Percentiles rank a stretch among this genome's conserved stretches.
Evolutionary conservation across 2,797 vertebrate genomes (phyloP).

Genomic region (Meriones psammophilus): DNA sequence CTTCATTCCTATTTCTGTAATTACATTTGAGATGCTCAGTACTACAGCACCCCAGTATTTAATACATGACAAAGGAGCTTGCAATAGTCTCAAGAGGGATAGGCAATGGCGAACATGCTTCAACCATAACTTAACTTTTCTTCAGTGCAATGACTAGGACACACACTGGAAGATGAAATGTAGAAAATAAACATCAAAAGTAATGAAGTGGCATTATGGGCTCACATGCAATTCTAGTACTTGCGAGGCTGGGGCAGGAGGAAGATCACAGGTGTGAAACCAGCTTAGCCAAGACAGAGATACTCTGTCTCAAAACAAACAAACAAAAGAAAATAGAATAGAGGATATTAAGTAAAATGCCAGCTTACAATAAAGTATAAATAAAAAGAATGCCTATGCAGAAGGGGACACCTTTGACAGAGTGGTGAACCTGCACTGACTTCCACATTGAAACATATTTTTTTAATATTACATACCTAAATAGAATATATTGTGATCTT

Average conservation of each 20-base stretch:
- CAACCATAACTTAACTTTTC: not conserved
- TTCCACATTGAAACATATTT: not conserved
- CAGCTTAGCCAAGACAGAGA: not conserved
- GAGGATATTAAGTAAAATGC: not conserved
- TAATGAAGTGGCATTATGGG: not conserved
- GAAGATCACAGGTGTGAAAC: not conserved
- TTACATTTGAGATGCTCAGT: not conserved
- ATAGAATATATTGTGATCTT: not conserved
- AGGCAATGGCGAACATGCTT: not conserved
- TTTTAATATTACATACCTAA: not conserved
- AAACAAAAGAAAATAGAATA: not conserved
- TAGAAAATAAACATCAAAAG: not conserved
- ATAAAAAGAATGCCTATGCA: not conserved
- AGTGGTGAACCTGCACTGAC: not conserved
- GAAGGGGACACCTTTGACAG: not conserved
- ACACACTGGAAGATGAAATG: not conserved
- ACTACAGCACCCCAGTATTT: conserved; percentile 20
- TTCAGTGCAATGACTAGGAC: not conserved
- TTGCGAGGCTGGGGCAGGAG: not conserved
- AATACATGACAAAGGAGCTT: conserved; percentile 35
- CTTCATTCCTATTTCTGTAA: not conserved
- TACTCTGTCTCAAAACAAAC: not conserved
- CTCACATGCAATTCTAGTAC: not conserved
- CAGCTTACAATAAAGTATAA: not conserved
- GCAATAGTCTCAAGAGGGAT: not conserved